Base-by-base conservation (phyloP, 1,140 invertebrate species). In the Euglossa dilemma region DNA sequence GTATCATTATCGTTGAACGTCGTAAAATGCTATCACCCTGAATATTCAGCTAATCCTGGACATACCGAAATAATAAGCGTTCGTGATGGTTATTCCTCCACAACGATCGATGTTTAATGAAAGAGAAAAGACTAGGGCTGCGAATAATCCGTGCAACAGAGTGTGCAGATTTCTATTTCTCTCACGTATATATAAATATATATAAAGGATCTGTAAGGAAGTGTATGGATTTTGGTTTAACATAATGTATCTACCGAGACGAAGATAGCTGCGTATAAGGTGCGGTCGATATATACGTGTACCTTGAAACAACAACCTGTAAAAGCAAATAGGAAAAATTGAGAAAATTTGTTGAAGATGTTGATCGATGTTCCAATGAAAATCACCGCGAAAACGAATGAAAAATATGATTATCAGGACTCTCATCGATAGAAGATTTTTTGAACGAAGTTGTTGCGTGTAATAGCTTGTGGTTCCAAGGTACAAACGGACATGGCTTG, bases 81-180 rank as follows among this genome's bases (percentile, higher is more conserved):
- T 75, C 25, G 20, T 45, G 45, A 28, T 61, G n/a, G 6, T 75
- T n/a, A 25, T 18, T 25, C 23, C n/a, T 75, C n/a, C 16, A n/a
- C 54, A 28, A 63, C n/a, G 69, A 72, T 81, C 79, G 36, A 75
- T 66, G 71, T 47, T 63, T 11, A 36, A 64, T 18, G 9, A 57
- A 20, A 47, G n/a, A 45, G n/a, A 50, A 64, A 47, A 12, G 7
- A n/a, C 79, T 81, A 81, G 79, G 79, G 79, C 79, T 81, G 79
- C 79, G 72, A 75, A 63, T 81, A 81, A 36, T 81, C 79, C 79
- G 79, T 66, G 18, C n/a, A 0, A 54, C 61, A 52, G 57, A 74
- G 14, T 28, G 14, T 50, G 43, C 23, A 36, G 45, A 52, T 64
- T 80, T 80, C 45, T 25, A 64, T 63, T 74, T 54, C 14, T 61